Evolutionary conservation across 2,888 invertebrate species (phyloP), one percentile per base, ranked within the genome.

Genomic region (Mesochorus sp.): DNA sequence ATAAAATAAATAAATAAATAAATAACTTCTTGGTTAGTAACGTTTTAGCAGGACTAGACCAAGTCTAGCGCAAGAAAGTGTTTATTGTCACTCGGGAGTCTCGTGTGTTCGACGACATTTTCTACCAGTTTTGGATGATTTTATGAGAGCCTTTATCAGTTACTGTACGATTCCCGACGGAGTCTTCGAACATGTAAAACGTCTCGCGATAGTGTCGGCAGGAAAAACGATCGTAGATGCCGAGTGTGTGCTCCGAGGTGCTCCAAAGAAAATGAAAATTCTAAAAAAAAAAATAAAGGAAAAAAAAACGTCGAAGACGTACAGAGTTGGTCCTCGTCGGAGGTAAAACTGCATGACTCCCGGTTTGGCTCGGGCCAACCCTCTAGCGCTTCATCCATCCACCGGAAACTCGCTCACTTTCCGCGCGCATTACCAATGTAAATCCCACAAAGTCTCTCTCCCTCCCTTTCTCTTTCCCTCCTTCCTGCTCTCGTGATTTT

Each of bases 341-440:
- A 37, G 74, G 70, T 67, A 59, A 66, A 79, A 74, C 66, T 67
- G 67, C 39, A 49, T 62, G 55, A 61, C 62, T 71, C 66, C 57
- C 64, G 28, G 66, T 74, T 79, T 71, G 71, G 76, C 76, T 79
- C 66, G 53, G 44, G 72, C 68, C 68, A 62, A 81, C 81, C 71
- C 79, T 81, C 68, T 64, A 75, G 55, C 59, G 79, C 37, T 80
- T 78, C 72, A 71, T 72, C 67, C 76, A 71, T 75, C 57, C 73
- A 70, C 72, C 70, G 72, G 66, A 77, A 80, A 80, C 75, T 81
- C 75, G 42, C 80, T 55, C 74, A 81, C 78, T 78, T 77, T 73
- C 70, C 80, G 79, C 57, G 83, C 82, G 82, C 85, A 88, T 88
- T 88, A 87, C 85, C 85, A 86, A 88, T 88, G 87, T 88, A 88